These are phyloP conservation scores for Misgurnus mizolepis DNA, from an alignment of 2,113 vertebrate genomes.

Conservation along the genomic window DNA sequence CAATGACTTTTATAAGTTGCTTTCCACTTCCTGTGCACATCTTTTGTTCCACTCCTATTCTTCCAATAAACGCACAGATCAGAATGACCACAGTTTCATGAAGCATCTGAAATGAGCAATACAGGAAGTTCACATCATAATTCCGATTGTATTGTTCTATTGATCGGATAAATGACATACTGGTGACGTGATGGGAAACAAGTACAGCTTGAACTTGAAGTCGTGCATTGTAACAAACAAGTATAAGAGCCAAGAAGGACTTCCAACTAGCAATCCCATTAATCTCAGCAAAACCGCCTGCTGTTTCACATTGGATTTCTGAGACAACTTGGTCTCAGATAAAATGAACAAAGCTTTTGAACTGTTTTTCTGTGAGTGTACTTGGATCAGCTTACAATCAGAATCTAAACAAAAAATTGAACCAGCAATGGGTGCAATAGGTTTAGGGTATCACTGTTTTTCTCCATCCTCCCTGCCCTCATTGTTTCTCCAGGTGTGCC, in stretches of 20 bases:
- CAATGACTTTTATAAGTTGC: background rate
- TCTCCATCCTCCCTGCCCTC: slow-evolving; percentile 14
- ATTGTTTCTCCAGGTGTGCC: slow-evolving; percentile 50
- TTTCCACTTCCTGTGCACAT: background rate
- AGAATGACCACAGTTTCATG: background rate
- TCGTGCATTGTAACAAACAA: background rate
- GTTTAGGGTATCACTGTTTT: background rate
- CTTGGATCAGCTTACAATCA: background rate
- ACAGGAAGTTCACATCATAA: background rate
- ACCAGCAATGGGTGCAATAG: slow-evolving; percentile 29
- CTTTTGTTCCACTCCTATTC: slow-evolving; percentile 18
- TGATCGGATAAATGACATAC: background rate
- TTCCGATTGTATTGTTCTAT: slow-evolving; percentile 6
- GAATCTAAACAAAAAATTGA: slow-evolving; percentile 1
- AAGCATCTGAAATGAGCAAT: background rate
- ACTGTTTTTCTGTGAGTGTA: no score
- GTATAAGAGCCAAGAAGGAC: no score
- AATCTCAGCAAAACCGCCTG: background rate
- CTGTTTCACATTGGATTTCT: background rate
- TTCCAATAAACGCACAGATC: background rate
- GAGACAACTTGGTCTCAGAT: background rate
- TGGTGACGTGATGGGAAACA: background rate
- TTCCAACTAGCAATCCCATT: background rate
- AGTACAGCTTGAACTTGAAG: background rate
- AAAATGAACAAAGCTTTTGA: background rate